Percentiles rank a stretch among this genome's conserved stretches.
phyloP scores from a whole-genome alignment of 1,140 invertebrate genomes.

The Heliconius melpomene region DNA sequence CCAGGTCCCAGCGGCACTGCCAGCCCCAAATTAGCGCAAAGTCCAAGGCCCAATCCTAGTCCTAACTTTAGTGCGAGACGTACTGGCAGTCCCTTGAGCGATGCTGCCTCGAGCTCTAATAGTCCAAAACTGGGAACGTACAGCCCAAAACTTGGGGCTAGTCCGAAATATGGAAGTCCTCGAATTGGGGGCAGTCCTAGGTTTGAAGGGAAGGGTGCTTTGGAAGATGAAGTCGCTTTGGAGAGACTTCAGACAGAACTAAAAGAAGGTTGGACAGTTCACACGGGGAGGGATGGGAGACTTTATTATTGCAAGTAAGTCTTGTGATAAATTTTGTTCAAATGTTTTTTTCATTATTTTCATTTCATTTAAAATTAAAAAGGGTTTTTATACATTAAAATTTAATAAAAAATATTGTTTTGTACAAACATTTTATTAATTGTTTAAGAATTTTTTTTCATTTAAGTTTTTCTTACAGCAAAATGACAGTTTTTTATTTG shows the following conservation, averaged over 20 bases:
- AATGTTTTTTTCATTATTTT: too few species aligned
- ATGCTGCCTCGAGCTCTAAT: conserved; percentile 43
- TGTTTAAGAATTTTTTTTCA: too few species aligned
- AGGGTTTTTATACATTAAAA: too few species aligned
- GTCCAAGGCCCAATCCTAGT: conserved; percentile 55
- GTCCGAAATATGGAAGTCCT: conserved; percentile 67
- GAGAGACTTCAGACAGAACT: conserved; percentile 80
- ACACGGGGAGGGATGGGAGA: conserved; percentile 86
- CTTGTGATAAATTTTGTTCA: not conserved
- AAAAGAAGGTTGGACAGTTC: conserved; percentile 86
- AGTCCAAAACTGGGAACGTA: conserved; percentile 46
- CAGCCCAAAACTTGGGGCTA: conserved; percentile 46
- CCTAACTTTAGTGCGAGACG: conserved; percentile 57
- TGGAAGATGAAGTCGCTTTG: conserved; percentile 73
- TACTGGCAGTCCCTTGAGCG: conserved; percentile 53
- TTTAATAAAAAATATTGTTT: too few species aligned
- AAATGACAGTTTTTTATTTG: too few species aligned
- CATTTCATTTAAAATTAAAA: too few species aligned
- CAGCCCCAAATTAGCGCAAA: conserved; percentile 64
- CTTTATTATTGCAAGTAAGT: conserved; percentile 92
- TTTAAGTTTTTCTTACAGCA: too few species aligned
- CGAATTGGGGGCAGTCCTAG: conserved; percentile 61
- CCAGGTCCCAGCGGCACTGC: conserved; percentile 74
- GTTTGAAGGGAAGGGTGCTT: conserved; percentile 45
- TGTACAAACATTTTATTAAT: too few species aligned